A percentile compares a stretch with the other conserved stretches of the same genome.
These are phyloP conservation scores for Thelaira solivaga DNA, from an alignment of 2,888 invertebrate species.

Conservation along the genomic window DNA sequence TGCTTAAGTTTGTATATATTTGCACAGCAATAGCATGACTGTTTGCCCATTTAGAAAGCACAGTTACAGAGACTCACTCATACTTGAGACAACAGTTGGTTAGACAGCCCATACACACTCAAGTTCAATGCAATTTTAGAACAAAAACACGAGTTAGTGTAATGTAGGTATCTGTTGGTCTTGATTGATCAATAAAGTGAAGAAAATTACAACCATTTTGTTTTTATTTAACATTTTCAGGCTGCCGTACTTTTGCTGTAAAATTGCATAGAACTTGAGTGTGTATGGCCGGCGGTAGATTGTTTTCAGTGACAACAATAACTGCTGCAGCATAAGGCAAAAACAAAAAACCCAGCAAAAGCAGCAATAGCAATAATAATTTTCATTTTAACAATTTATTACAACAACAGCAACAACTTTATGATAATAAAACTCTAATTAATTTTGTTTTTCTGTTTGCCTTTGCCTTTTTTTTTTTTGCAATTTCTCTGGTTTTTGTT, in stretches of 20 bases:
- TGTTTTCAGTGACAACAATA: conserved; percentile 18
- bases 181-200: no score
- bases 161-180: no score
- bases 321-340: neutral
- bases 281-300: no score
- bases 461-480: neutral
- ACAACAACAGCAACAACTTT: conserved; percentile 34
- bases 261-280: no score
- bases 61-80: conserved; percentile 12
- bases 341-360: neutral
- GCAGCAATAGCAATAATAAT: conserved; percentile 37
- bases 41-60: conserved; percentile 7
- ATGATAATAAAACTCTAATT: conserved; percentile 56
- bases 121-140: no score
- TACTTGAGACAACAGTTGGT: conserved; percentile 8
- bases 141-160: no score
- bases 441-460: conserved; percentile 33
- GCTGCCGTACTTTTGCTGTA: no score
- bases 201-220: no score
- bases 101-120: no score
- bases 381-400: conserved; percentile 41
- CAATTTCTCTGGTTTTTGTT: neutral
- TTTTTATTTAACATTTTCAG: no score
- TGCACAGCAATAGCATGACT: conserved; percentile 8
- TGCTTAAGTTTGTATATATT: conserved; percentile 18